Evolutionary conservation across 2,888 invertebrate genomes (phyloP), one percentile per base, ranked within the genome.

Genomic region (Conistra vaccinii): DNA sequence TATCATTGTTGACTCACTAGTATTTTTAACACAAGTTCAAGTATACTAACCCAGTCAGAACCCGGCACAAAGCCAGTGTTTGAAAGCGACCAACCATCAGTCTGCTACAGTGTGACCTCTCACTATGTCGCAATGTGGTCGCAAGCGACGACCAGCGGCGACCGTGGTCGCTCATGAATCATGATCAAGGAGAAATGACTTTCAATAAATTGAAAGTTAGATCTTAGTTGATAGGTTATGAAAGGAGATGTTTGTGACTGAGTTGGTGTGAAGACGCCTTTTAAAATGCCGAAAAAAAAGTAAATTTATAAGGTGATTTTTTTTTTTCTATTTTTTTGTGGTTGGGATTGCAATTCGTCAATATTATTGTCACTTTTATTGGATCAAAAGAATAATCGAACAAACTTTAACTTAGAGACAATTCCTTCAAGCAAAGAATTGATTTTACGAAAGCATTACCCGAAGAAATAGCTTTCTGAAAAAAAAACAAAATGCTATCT

Each of bases 121-220:
- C 76, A 75, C 73, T 78, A n/a, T 85, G 78, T 82, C 75, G 83
- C 62, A 80, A 76, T 32, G 61, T 76, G 72, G 55, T 71, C 80
- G 42, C 60, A 55, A 45, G 66, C 45, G 60, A 70, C 58, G 62
- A 67, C 66, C 84, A 61, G n/a, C 39, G 35, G 60, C 65, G 75
- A 35, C 73, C 78, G 69, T 75, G 78, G 73, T 68, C 66, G n/a
- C 76, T 75, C 79, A 81, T 78, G 77, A 84, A 74, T 75, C 79
- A 81, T 76, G 77, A 85, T 80, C 87, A 86, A 84, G 86, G 84
- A 86, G 84, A 78, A 57, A 84, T 61, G 55, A 84, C 87, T 86
- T 86, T 87, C 86, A 73, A 87, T 85, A 76, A 70, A 80, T 85
- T 85, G 75, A 80, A 87, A 81, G 76, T 79, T 79, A 53, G 61